Base-by-base conservation (phyloP, 92 coral and sea anemone species). In the Plumapathes pennacea region DNA sequence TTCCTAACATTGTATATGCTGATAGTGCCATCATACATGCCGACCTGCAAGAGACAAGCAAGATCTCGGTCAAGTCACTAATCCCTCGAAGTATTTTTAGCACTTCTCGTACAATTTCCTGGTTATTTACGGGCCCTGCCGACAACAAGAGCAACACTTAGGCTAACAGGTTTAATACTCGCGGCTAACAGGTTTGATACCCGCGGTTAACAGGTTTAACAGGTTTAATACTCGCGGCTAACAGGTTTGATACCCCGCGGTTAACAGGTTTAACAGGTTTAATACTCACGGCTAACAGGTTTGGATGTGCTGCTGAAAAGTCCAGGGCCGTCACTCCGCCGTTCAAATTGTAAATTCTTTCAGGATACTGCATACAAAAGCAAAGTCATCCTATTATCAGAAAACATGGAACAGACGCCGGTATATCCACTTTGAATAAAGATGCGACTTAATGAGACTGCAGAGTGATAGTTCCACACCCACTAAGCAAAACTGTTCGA, bases 11-110 rank as follows among this genome's bases (percentile, higher is more conserved):
- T 89, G 67, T 88, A 92, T 57, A 92, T 77, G 26, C 88, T 85
- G 75, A 92, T 88, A 23, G 96, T 81, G 13, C 98, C 98, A 54
- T 92, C 96, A 59, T 92, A 92, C 69, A 92, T 71, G 23, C 98
- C 98, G 38, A 88, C 84, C 97, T 88, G 48, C 1, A 20, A 6
- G 53, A 49, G 25, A 18, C 30, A 12, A 28, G 8, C 25, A 15
- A 20, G 31, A 64, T 18, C 11, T 10, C 34, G 5, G n/a, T n/a
- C n/a, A n/a, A n/a, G n/a, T n/a, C n/a, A n/a, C n/a, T n/a, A n/a
- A n/a, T n/a, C n/a, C n/a, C n/a, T n/a, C n/a, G n/a, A n/a, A n/a
- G n/a, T n/a, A n/a, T n/a, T n/a, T n/a, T n/a, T n/a, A n/a, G n/a
- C n/a, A n/a, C n/a, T n/a, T n/a, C n/a, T n/a, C n/a, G n/a, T n/a